Evolutionary conservation across 2,797 vertebrate genomes (phyloP), one percentile per base, ranked within the genome.

Genomic region (Ctenopoma multispine): DNA sequence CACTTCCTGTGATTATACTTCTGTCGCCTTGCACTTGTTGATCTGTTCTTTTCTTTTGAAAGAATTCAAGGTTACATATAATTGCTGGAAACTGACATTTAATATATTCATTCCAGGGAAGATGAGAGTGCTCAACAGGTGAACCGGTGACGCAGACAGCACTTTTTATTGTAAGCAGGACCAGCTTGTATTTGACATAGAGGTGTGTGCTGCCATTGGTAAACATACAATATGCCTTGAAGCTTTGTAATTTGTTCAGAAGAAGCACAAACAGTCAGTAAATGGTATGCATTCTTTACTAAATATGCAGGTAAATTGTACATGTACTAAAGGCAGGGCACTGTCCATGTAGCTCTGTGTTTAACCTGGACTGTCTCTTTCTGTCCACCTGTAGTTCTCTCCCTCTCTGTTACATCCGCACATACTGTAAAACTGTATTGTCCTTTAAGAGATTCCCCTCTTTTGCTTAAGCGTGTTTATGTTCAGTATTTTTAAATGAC

Each of bases 181-280:
- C 69, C 68, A 56, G 84, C 67, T 68, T 79, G 69, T 93, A n/a
- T 93, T 93, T 92, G 88, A 84, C 87, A 87, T 87, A 51, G 60
- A 88, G 92, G 89, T 14, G 89, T 92, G 75, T 51, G 51, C 91
- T 79, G 80, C 85, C 84, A 60, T 88, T n/a, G 56, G 89, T 88
- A 92, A 94, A 93, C 77, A 93, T 7, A 54, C 53, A 61, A n/a
- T 69, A 20, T 58, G 50, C 72, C 82, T 73, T 2, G 5, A 18
- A 82, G 89, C 57, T 24, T 14, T 31, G 70, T 55, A 31, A 66
- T 71, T 57, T 79, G 48, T 77, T 61, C 61, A 44, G 47, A 44
- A 31, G 46, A 21, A 18, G 10, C 23, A 58, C 49, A 59, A 55
- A 77, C 65, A 69, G 4, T 23, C 54, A 12, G 8, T 31, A 5